Conservation (phyloP, 37 sponge, comb jelly and placozoan genomes). For the Hexactinellida sp. region DNA sequence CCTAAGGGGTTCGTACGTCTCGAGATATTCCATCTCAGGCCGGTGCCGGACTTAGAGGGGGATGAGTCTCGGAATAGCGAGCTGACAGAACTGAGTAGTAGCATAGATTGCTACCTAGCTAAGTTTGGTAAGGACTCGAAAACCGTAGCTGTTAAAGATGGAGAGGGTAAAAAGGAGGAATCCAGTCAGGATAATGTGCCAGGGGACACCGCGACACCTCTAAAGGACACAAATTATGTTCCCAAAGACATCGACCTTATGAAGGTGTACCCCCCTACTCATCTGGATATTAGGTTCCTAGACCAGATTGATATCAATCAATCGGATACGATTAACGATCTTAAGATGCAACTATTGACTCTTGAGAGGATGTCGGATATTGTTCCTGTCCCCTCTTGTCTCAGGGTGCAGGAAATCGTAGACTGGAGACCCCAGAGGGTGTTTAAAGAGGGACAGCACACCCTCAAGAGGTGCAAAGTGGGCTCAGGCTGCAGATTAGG, state of each 20-base stretch:
- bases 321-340: slow-evolving; percentile 45
- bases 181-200: too few species aligned
- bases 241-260: slow-evolving; percentile 26
- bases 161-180: neutral
- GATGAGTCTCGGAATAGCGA: neutral
- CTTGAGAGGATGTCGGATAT: slow-evolving; percentile 16
- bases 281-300: slow-evolving; percentile 17
- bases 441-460: slow-evolving; percentile 31
- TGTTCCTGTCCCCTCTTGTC: slow-evolving; percentile 23
- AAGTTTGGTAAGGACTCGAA: neutral
- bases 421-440: slow-evolving; percentile 37
- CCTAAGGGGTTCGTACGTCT: slow-evolving; percentile 49
- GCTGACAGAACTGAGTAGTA: neutral
- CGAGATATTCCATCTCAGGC: slow-evolving; percentile 14
- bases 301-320: slow-evolving; percentile 35
- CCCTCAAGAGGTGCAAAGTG: slow-evolving; percentile 26
- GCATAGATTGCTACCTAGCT: neutral
- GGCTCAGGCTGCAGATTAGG: neutral
- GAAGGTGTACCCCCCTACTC: slow-evolving; percentile 29
- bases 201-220: neutral
- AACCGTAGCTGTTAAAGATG: neutral
- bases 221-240: neutral
- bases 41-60: neutral
- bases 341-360: slow-evolving; percentile 43
- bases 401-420: slow-evolving; percentile 41